These are phyloP conservation scores for Musca vetustissima DNA, from an alignment of 1,140 invertebrate genomes.

Conservation along the genomic window DNA sequence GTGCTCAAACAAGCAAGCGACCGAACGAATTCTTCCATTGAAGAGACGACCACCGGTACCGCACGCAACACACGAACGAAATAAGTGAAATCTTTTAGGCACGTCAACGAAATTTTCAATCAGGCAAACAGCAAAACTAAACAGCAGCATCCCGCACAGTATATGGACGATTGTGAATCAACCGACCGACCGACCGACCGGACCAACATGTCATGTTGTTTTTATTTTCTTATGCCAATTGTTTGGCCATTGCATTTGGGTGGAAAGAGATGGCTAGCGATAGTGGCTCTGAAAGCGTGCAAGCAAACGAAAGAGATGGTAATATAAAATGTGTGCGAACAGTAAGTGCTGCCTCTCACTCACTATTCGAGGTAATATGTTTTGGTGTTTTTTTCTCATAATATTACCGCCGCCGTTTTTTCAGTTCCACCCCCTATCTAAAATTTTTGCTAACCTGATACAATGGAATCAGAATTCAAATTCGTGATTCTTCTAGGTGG, in stretches of 20 bases:
- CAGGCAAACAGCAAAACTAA: slow-evolving; percentile 25
- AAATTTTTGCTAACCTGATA: slow-evolving; percentile 15
- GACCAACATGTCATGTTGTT: no score
- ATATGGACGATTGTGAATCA: background rate
- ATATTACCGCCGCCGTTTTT: background rate
- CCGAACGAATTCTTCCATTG: slow-evolving; percentile 11
- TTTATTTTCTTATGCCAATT: no score
- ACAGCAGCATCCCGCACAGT: background rate
- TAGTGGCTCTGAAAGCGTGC: no score
- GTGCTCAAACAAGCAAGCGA: no score
- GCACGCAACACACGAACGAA: slow-evolving; percentile 27
- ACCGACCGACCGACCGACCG: no score
- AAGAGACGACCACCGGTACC: background rate
- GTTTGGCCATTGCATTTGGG: background rate
- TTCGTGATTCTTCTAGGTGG: slow-evolving; percentile 14
- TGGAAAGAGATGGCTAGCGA: background rate
- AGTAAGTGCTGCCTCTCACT: no score
- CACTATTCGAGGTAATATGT: no score
- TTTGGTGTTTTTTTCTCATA: background rate
- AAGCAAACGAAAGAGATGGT: slow-evolving; percentile 1
- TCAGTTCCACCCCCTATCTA: background rate
- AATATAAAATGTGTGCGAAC: no score
- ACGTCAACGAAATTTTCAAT: slow-evolving; percentile 32
- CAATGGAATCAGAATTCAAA: slow-evolving; percentile 32
- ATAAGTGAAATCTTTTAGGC: slow-evolving; percentile 31